A percentile compares a stretch with the other conserved stretches of the same genome.
Evolutionary conservation across 2,797 vertebrate genomes (phyloP).

Genomic region (Thripadectes ignobilis): DNA sequence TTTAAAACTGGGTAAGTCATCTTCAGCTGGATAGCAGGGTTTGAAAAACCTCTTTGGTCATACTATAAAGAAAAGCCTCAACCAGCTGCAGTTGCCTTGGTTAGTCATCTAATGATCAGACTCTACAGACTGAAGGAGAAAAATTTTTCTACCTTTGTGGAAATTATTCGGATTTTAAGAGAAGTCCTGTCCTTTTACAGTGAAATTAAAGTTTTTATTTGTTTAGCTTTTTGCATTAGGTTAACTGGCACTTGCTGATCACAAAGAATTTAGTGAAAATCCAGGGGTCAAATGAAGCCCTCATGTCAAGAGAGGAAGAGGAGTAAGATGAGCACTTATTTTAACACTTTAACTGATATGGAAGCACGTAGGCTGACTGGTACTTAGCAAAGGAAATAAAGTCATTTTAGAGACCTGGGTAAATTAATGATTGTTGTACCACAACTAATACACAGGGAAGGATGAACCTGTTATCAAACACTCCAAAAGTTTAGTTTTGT

Average conservation of each 20-base stretch:
- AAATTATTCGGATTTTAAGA: background rate
- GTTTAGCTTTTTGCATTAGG: background rate
- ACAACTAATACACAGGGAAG: background rate
- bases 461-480: background rate
- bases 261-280: background rate
- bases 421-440: background rate
- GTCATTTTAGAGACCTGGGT: background rate
- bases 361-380: background rate
- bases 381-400: background rate
- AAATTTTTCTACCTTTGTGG: background rate
- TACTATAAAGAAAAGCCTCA: background rate
- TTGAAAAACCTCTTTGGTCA: background rate
- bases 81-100: background rate
- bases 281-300: background rate
- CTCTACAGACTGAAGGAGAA: background rate
- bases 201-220: background rate
- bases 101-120: background rate
- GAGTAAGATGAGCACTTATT: background rate
- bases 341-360: background rate
- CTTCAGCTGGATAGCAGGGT: background rate
- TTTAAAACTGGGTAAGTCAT: background rate
- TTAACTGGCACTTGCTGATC: background rate
- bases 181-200: background rate
- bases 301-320: background rate
- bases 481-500: background rate